phyloP scores from a whole-genome alignment of 2,797 vertebrate genomes.

The Onychomys torridus region DNA sequence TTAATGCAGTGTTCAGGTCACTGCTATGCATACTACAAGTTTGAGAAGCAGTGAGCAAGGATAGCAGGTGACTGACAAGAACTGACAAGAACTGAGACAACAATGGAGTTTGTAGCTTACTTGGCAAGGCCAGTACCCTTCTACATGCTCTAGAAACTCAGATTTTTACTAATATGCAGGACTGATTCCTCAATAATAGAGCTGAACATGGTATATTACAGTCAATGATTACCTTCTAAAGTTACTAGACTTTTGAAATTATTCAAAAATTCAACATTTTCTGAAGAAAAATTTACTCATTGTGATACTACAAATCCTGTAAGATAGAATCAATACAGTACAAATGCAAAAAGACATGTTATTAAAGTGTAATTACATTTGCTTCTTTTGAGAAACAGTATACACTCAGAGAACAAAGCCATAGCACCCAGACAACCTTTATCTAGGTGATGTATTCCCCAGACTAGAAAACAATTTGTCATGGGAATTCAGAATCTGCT shows the following conservation, averaged over 20 bases:
- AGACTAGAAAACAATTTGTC: slow-evolving; percentile 60
- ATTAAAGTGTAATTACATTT: not conserved
- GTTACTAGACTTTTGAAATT: not conserved
- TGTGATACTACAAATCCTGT: not conserved
- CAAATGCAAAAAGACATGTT: not conserved
- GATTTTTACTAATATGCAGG: not conserved
- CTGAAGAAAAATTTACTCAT: not conserved
- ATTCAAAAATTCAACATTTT: slow-evolving; percentile 24
- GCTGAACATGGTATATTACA: not conserved
- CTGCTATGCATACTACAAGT: not conserved
- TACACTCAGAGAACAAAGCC: not conserved
- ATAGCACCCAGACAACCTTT: not conserved
- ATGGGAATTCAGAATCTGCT: slow-evolving; percentile 70
- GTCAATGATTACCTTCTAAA: not conserved
- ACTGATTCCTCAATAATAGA: not conserved
- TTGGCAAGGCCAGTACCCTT: not conserved
- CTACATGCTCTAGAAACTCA: not conserved
- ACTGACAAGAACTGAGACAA: not conserved
- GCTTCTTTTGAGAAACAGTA: not conserved
- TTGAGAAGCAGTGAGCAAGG: not conserved
- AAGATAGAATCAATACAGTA: not conserved
- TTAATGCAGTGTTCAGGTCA: not conserved
- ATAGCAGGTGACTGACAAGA: not conserved
- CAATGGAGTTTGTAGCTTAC: not conserved
- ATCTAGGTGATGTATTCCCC: slow-evolving; percentile 13